Evolutionary conservation across 2,113 vertebrate species (phyloP).

Genomic region (Chionis minor): DNA sequence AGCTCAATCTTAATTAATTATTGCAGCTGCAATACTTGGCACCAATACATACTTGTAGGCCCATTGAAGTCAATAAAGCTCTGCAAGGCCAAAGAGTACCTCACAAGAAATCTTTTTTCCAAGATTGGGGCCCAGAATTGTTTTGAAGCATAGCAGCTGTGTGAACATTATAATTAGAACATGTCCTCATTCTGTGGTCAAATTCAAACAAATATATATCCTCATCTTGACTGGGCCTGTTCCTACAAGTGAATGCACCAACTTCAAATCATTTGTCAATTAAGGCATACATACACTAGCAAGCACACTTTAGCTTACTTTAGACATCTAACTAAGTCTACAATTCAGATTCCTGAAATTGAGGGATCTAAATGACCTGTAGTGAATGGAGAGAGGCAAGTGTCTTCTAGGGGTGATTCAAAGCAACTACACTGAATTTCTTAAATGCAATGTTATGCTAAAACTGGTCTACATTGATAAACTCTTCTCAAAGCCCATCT

Average conservation of each 20-base stretch:
- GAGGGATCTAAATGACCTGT: neutral
- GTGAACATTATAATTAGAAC: constrained; percentile 18
- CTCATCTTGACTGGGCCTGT: neutral
- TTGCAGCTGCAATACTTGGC: neutral
- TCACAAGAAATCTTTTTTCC: neutral
- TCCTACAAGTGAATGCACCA: neutral
- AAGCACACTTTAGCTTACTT: neutral
- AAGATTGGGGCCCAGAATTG: neutral
- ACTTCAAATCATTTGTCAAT: constrained; percentile 23
- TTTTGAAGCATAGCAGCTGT: constrained; percentile 7
- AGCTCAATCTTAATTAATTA: neutral
- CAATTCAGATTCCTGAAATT: neutral
- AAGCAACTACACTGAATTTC: neutral
- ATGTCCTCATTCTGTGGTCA: neutral
- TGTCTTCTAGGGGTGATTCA: neutral
- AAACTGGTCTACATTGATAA: neutral
- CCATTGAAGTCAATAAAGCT: neutral
- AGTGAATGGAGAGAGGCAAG: neutral
- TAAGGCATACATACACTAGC: neutral
- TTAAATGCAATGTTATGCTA: neutral
- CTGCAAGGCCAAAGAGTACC: neutral
- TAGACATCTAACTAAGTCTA: neutral
- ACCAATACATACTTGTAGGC: neutral
- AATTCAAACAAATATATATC: neutral
- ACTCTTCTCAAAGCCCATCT: neutral